Conservation (phyloP, 2,888 invertebrate genomes). For the Chloroclystis v-ata region DNA sequence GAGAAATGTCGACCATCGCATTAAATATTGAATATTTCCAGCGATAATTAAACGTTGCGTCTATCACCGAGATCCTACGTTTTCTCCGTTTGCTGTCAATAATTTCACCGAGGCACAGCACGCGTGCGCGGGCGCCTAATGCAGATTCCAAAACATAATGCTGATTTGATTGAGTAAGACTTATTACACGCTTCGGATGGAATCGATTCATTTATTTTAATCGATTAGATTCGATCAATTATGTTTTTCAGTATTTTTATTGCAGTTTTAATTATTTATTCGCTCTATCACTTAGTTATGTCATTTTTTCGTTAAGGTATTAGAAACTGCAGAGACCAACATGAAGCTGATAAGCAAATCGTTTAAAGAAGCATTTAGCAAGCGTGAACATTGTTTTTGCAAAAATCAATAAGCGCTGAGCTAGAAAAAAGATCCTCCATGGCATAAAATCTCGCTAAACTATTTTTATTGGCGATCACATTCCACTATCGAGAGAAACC, state of each 20-base stretch:
- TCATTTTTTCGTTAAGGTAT: too few species aligned
- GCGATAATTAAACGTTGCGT: slow-evolving; percentile 39
- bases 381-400: too few species aligned
- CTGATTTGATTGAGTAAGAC: slow-evolving; percentile 8
- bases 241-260: too few species aligned
- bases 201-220: background rate
- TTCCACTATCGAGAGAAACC: slow-evolving; percentile 54
- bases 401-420: too few species aligned
- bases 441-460: background rate
- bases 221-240: too few species aligned
- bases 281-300: too few species aligned
- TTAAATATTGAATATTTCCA: slow-evolving; percentile 42
- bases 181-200: background rate
- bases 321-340: too few species aligned
- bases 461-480: slow-evolving; percentile 7
- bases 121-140: slow-evolving; percentile 9
- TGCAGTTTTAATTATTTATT: too few species aligned
- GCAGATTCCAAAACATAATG: slow-evolving; percentile 14
- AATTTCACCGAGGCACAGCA: slow-evolving; percentile 15
- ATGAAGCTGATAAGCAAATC: too few species aligned
- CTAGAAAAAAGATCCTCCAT: background rate
- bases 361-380: too few species aligned
- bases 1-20: slow-evolving; percentile 32
- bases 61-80: slow-evolving; percentile 33
- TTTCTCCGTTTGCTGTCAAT: slow-evolving; percentile 33